Percentiles rank a stretch among this genome's conserved stretches.
phyloP scores from a whole-genome alignment of 2,113 vertebrate species.

The Thryonomys swinderianus region DNA sequence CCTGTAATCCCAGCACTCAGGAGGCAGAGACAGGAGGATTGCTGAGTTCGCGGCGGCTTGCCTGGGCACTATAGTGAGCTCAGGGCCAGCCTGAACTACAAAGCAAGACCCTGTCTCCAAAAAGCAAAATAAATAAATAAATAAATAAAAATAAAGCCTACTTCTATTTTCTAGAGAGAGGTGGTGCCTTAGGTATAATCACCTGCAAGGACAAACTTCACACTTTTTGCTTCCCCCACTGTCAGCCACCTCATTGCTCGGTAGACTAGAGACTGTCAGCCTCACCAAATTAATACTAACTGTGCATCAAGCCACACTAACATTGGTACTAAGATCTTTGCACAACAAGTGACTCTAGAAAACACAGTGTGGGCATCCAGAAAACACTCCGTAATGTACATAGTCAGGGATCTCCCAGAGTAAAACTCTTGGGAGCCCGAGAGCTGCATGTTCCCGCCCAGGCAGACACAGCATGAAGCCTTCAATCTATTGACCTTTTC shows the following conservation, averaged over 20 bases:
- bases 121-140: too few relatives aligned
- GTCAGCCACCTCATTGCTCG: neutral
- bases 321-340: neutral
- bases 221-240: neutral
- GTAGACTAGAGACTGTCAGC: neutral
- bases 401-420: neutral
- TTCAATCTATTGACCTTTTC: neutral
- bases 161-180: neutral
- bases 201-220: neutral
- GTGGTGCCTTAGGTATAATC: neutral
- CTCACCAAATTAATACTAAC: neutral
- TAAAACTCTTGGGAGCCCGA: neutral
- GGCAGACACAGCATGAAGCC: neutral
- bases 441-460: neutral
- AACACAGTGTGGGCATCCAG: neutral
- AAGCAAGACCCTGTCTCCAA: too few relatives aligned
- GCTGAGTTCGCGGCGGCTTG: too few relatives aligned
- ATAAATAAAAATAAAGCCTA: neutral
- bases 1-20: too few relatives aligned
- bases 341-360: neutral
- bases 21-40: too few relatives aligned
- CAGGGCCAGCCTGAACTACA: too few relatives aligned
- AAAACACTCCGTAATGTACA: neutral
- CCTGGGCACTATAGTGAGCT: too few relatives aligned
- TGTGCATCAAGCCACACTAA: neutral